Percentiles rank a stretch among this genome's conserved stretches.
These are phyloP conservation scores for Trichogramma dendrolimi DNA, from an alignment of 2,888 invertebrate species.

Conservation along the genomic window DNA sequence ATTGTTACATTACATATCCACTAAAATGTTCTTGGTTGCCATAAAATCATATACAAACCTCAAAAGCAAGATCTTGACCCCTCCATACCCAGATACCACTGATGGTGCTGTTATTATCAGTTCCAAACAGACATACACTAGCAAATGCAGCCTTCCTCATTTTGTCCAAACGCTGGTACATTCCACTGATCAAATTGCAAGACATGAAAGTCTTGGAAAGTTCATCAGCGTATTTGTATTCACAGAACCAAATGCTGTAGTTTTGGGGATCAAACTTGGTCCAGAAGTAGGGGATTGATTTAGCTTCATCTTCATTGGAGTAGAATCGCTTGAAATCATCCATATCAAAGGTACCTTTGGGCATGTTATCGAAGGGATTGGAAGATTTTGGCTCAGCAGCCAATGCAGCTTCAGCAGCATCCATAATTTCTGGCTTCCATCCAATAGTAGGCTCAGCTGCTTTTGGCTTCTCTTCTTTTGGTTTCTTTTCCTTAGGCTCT, in stretches of 20 bases:
- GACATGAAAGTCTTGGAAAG: constrained; percentile 93
- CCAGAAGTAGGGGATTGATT: constrained; percentile 97
- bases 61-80: constrained; percentile 89
- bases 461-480: constrained; percentile 49
- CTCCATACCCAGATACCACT: constrained; percentile 98
- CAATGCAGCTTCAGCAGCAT: constrained; percentile 65
- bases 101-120: constrained; percentile 86
- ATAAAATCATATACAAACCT: constrained; percentile 52
- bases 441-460: constrained; percentile 45
- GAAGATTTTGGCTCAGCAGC: constrained; percentile 77
- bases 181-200: constrained; percentile 94
- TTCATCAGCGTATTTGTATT: constrained; percentile 95
- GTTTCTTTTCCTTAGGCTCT: constrained; percentile 34
- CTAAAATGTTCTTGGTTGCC: not conserved
- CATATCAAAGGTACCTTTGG: constrained; percentile 89
- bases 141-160: constrained; percentile 96
- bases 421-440: constrained; percentile 53
- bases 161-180: constrained; percentile 97
- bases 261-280: constrained; percentile 93
- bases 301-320: constrained; percentile 90
- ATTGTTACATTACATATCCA: not conserved
- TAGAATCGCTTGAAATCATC: constrained; percentile 97
- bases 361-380: constrained; percentile 87
- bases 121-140: constrained; percentile 89
- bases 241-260: constrained; percentile 95